A percentile compares a stretch with the other conserved stretches of the same genome.
Evolutionary conservation across 2,113 vertebrate species (phyloP).

Genomic region (Danionella cerebrum): DNA sequence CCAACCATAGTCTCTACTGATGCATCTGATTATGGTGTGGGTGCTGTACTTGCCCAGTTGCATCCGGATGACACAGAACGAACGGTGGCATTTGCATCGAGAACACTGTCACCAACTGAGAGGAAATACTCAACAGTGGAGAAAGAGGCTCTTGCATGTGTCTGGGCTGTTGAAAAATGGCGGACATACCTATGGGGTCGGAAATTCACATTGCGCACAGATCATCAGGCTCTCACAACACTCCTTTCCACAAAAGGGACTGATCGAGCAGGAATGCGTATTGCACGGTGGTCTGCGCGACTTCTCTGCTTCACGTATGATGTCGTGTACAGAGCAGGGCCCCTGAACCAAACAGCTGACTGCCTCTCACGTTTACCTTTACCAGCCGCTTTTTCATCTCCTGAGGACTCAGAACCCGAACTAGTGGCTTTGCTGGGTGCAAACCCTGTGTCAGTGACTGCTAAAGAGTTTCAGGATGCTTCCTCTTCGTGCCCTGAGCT

Average conservation of each 20-base stretch:
- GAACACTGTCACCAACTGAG: slow-evolving; percentile 1
- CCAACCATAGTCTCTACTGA: slow-evolving; percentile 12
- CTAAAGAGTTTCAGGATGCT: not conserved
- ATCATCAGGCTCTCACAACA: slow-evolving; percentile 15
- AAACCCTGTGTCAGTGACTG: not conserved
- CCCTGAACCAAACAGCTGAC: not conserved
- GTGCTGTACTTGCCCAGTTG: slow-evolving; percentile 6
- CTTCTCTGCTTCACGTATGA: slow-evolving; percentile 14
- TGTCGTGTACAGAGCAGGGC: not conserved
- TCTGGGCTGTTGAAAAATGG: slow-evolving; percentile 22
- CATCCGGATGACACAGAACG: not conserved
- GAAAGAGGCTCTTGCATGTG: slow-evolving; percentile 24
- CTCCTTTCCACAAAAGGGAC: slow-evolving; percentile 3
- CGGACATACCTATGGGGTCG: not conserved
- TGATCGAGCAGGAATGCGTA: slow-evolving; percentile 10
- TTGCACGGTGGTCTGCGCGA: slow-evolving; percentile 14
- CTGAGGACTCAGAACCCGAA: not conserved
- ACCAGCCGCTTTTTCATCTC: too few relatives aligned
- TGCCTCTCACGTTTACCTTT: slow-evolving; percentile 3
- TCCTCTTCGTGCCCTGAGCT: not conserved
- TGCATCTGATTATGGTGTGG: slow-evolving; percentile 24
- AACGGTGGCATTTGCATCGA: slow-evolving; percentile 34
- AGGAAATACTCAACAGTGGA: slow-evolving; percentile 32
- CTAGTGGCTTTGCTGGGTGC: not conserved
- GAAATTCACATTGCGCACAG: not conserved